These are phyloP conservation scores for Crioceris asparagi DNA, from an alignment of 2,888 invertebrate species.

Conservation along the genomic window DNA sequence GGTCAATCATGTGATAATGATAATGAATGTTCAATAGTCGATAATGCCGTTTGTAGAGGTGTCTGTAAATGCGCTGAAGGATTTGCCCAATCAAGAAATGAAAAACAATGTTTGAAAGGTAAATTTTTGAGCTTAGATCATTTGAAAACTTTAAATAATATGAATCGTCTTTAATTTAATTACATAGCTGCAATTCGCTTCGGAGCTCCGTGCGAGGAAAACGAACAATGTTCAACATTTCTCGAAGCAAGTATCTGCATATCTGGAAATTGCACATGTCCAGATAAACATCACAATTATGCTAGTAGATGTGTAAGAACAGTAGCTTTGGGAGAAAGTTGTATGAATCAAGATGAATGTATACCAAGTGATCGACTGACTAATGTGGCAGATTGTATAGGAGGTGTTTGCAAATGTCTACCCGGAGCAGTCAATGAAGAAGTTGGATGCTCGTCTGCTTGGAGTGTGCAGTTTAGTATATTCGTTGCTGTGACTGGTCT, in stretches of 20 bases:
- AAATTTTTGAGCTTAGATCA: background rate
- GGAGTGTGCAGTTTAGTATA: background rate
- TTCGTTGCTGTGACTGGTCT: no score
- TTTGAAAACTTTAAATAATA: background rate
- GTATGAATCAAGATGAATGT: constrained; percentile 29
- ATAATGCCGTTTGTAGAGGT: constrained; percentile 28
- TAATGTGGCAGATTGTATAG: constrained; percentile 24
- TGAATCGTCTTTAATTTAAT: no score
- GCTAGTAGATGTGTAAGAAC: constrained; percentile 20
- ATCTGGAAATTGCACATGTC: constrained; percentile 27
- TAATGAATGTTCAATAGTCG: constrained; percentile 26
- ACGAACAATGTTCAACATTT: constrained; percentile 31
- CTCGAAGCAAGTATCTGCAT: constrained; percentile 25
- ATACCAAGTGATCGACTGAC: constrained; percentile 19
- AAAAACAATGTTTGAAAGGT: constrained; percentile 31
- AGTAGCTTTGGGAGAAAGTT: constrained; percentile 23
- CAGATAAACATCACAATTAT: constrained; percentile 24
- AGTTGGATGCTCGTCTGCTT: constrained; percentile 15
- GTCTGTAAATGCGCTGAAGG: constrained; percentile 30
- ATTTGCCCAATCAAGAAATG: constrained; percentile 27
- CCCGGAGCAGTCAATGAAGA: constrained; percentile 19
- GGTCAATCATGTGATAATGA: constrained; percentile 28
- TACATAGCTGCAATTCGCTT: constrained; percentile 29
- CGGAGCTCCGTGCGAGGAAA: constrained; percentile 29
- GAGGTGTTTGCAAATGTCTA: constrained; percentile 28